Evolutionary conservation across 2,888 invertebrate species (phyloP), one percentile per base, ranked within the genome.

Genomic region (Tenthredo amoena): DNA sequence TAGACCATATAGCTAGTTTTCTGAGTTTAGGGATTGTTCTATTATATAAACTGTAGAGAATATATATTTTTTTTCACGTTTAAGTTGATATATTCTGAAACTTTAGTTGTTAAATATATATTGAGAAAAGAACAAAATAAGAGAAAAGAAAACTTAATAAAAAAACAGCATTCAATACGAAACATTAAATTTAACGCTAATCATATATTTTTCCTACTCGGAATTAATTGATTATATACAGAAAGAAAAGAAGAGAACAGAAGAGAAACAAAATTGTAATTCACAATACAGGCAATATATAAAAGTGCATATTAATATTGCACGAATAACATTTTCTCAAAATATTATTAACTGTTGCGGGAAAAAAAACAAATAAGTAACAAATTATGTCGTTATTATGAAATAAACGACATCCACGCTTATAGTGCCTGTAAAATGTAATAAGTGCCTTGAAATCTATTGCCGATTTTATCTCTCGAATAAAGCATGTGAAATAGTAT

Each of bases 401-500:
- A 21, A 21, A 82, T 55, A 9, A 37, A 40, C 6, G 43, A 68
- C 18, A 31, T 62, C 10, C 68, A 62, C 26, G 26, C n/a, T 50
- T 34, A 84, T 15, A 37, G 50, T 62, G 58, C 40, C 74, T 74
- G 74, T 58, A 84, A 55, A 74, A 58, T 15, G 34, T 34, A 84
- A 72, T 18, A 71, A 88, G 89, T 91, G 90, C 88, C 88, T 87
- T 91, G 6, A 15, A 34, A 68, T 68, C 18, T 68, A 68, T 62
- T 85, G 86, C 86, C 87, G 86, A 89, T 90, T 91, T 88, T 89
- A 89, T 86, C 86, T 47, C 55, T 55, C 7, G 55, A 31, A 84
- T 87, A 84, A 89, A 86, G 87, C 85, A 89, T 92, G 91, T 91
- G 91, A 90, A 91, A 91, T 92, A 92, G 89, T 91, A 90, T 91